Percentiles rank a stretch among this genome's conserved stretches.
These are phyloP conservation scores for Aselliscus stoliczkanus DNA, from an alignment of 2,797 vertebrate species.

Conservation along the genomic window DNA sequence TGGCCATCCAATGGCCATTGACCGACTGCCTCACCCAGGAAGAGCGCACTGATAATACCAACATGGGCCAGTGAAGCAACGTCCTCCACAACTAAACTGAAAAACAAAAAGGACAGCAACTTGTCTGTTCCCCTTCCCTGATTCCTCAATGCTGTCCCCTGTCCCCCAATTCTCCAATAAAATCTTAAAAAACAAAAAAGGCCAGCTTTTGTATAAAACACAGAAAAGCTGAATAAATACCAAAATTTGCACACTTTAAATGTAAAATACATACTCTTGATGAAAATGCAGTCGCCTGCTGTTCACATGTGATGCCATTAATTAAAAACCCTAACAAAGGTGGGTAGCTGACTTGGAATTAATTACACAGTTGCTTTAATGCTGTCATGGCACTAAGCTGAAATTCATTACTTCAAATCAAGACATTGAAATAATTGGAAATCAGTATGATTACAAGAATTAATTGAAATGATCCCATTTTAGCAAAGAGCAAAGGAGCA, in stretches of 20 bases:
- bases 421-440: conserved; percentile 22
- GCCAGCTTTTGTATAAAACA: not conserved
- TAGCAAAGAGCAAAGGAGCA: not conserved
- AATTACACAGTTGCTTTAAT: not conserved
- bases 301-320: not conserved
- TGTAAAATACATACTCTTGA: not conserved
- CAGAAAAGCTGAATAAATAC: not conserved
- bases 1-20: no score
- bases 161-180: no score
- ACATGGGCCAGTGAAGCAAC: no score
- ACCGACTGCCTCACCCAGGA: no score
- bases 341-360: not conserved
- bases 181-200: no score
- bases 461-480: not conserved
- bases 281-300: not conserved
- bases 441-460: not conserved
- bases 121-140: no score
- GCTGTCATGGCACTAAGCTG: not conserved
- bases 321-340: not conserved
- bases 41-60: no score
- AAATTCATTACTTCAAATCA: not conserved
- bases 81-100: no score
- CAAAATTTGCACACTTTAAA: not conserved
- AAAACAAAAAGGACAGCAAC: no score
- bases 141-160: no score